These are phyloP conservation scores for Amphiprion clarkii DNA, from an alignment of 2,797 vertebrate genomes.

Conservation along the genomic window DNA sequence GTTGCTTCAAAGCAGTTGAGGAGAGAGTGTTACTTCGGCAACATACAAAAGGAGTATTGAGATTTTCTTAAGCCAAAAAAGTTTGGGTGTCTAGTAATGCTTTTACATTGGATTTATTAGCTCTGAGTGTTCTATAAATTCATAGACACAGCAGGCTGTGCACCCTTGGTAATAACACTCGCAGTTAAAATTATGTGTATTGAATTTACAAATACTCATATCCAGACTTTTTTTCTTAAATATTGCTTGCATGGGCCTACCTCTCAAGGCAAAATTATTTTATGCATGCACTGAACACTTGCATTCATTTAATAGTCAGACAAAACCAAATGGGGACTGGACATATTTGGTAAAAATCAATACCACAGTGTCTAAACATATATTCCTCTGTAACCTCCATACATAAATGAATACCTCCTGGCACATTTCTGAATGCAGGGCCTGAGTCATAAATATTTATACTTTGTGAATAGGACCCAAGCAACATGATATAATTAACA, in stretches of 20 bases:
- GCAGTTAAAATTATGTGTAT: constrained; percentile 5
- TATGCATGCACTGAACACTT: constrained; percentile 11
- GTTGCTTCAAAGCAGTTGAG: constrained; percentile 57
- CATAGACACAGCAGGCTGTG: not conserved
- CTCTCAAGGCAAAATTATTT: constrained; percentile 17
- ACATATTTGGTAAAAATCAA: constrained; percentile 14
- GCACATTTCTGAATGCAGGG: constrained; percentile 18
- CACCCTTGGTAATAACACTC: constrained; percentile 6
- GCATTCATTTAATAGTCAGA: constrained; percentile 12
- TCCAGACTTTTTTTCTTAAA: not conserved
- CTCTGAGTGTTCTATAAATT: constrained; percentile 16
- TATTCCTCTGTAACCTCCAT: constrained; percentile 7
- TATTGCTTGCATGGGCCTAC: not conserved
- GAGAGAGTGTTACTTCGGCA: constrained; percentile 46
- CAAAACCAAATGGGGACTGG: constrained; percentile 14
- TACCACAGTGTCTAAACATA: constrained; percentile 21
- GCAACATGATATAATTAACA: not conserved
- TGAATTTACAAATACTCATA: constrained; percentile 17
- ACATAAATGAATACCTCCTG: constrained; percentile 7
- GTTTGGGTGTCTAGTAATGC: not conserved
- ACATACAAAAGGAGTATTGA: constrained; percentile 33
- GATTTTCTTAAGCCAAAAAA: constrained; percentile 20
- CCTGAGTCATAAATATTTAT: constrained; percentile 39
- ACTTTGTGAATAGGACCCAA: not conserved
- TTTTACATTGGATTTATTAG: not conserved